Percentiles rank a stretch among this genome's conserved stretches.
Conservation (phyloP, 2,113 vertebrate genomes). For the Tragelaphus scriptus region DNA sequence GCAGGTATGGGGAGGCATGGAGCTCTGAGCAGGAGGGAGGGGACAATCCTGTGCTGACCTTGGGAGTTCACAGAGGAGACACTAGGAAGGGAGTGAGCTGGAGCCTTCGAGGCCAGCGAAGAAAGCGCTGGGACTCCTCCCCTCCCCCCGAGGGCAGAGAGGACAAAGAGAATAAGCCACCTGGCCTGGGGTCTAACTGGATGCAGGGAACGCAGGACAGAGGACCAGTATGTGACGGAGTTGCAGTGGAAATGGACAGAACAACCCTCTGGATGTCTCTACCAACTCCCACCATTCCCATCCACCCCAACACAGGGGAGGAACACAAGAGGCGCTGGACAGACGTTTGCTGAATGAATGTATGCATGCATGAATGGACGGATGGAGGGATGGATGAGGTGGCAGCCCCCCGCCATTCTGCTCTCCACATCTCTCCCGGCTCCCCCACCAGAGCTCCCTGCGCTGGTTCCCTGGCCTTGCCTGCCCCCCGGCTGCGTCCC, state of each 20-base stretch:
- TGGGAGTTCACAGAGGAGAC: not conserved
- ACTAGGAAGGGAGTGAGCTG: not conserved
- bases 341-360: constrained; percentile 66
- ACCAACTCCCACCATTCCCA: not conserved
- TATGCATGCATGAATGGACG: not conserved
- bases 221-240: not conserved
- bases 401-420: not conserved
- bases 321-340: constrained; percentile 9
- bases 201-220: not conserved
- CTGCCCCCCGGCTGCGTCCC: not conserved
- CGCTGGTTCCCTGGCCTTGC: not conserved
- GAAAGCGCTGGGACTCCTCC: not conserved
- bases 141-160: not conserved
- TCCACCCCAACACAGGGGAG: not conserved
- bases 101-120: not conserved
- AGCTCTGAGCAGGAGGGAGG: not conserved
- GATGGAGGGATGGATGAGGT: not conserved
- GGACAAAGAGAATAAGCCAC: not conserved
- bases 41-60: not conserved
- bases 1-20: not conserved
- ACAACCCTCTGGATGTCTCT: not conserved
- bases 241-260: not conserved
- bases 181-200: not conserved
- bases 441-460: not conserved
- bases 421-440: not conserved